Percentiles rank a stretch among this genome's conserved stretches.
Evolutionary conservation across 2,888 invertebrate genomes (phyloP).

Genomic region (Hofmannophila pseudospretella): DNA sequence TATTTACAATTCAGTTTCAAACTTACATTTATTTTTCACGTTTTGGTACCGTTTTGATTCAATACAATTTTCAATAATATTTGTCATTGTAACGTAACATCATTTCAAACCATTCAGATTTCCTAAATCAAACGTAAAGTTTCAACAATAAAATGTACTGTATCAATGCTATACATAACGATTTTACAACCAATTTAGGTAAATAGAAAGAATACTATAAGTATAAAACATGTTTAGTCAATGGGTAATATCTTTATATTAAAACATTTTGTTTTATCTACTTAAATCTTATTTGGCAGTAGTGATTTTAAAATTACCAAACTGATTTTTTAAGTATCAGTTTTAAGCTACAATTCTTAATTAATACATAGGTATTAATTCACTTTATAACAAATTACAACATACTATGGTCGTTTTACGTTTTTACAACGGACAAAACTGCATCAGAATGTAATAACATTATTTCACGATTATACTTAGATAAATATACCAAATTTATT

Average conservation of each 20-base stretch:
- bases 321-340: constrained; percentile 46
- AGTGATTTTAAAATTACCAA: constrained; percentile 61
- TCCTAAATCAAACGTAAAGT: constrained; percentile 13
- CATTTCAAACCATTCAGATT: constrained; percentile 6
- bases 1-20: constrained; percentile 60
- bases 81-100: neutral
- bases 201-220: constrained; percentile 49
- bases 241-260: constrained; percentile 55
- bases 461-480: constrained; percentile 43
- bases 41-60: constrained; percentile 45
- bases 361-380: constrained; percentile 53
- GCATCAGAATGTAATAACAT: constrained; percentile 36
- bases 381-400: constrained; percentile 59
- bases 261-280: constrained; percentile 61
- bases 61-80: constrained; percentile 13
- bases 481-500: constrained; percentile 40
- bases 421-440: constrained; percentile 38
- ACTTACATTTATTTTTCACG: constrained; percentile 35
- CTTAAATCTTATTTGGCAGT: constrained; percentile 70
- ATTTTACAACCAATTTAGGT: constrained; percentile 28
- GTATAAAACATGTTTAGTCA: constrained; percentile 59
- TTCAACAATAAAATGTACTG: constrained; percentile 26
- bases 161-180: constrained; percentile 26
- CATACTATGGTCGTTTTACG: constrained; percentile 49
- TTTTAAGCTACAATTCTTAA: constrained; percentile 57